These are phyloP conservation scores for Amphimedon queenslandica DNA, from an alignment of 37 sponge, comb jelly and placozoan species.

Conservation along the genomic window DNA sequence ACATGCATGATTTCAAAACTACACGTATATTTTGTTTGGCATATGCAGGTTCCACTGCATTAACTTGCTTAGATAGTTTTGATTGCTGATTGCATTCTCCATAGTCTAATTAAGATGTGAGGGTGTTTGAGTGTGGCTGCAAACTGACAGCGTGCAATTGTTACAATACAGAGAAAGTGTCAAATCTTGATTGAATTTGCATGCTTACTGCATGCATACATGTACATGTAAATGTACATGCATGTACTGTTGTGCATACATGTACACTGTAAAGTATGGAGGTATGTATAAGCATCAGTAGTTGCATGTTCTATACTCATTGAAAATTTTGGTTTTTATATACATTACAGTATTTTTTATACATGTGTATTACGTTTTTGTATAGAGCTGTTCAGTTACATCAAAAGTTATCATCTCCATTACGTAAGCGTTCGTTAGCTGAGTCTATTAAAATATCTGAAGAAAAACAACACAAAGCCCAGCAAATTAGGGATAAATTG, in stretches of 20 bases:
- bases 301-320: neutral
- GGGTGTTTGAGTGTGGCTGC: too few species aligned
- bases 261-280: neutral
- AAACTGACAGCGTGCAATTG: too few species aligned
- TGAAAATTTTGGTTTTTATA: neutral
- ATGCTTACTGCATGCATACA: neutral
- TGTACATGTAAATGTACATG: conserved; percentile 1
- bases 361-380: neutral
- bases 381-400: conserved; percentile 68
- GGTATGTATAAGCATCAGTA: neutral
- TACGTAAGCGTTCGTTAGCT: conserved; percentile 28
- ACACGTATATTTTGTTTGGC: neutral
- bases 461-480: conserved; percentile 81
- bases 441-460: conserved; percentile 46
- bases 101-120: too few species aligned
- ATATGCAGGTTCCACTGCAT: neutral
- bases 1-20: neutral
- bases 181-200: neutral
- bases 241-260: neutral
- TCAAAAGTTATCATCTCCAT: conserved; percentile 85
- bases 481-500: conserved; percentile 48
- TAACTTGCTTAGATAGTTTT: neutral
- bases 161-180: too few species aligned
- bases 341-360: neutral
- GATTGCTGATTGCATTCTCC: neutral